phyloP scores from a whole-genome alignment of 37 sponge, comb jelly and placozoan species.

The Beroe ovata region DNA sequence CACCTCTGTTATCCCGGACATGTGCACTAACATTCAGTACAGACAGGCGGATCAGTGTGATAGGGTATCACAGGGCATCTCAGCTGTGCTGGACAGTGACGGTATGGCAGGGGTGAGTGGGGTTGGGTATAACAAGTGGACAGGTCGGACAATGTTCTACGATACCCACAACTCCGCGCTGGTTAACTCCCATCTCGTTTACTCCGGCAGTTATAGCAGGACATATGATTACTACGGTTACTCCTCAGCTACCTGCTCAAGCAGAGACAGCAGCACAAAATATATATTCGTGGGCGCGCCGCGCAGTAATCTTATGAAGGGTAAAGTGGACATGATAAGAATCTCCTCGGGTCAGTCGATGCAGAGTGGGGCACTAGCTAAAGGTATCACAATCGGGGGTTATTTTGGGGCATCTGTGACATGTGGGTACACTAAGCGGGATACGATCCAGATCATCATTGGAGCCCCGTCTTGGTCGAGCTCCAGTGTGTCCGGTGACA shows the following conservation, averaged over 20 bases:
- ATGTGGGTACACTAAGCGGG: slow-evolving; percentile 21
- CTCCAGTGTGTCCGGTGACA: background rate
- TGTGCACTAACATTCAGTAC: background rate
- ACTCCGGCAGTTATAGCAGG: background rate
- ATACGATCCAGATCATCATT: background rate
- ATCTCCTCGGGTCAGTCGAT: background rate
- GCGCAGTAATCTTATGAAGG: background rate
- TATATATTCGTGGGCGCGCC: slow-evolving; percentile 33
- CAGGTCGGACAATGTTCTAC: slow-evolving; percentile 47
- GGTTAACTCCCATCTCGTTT: background rate
- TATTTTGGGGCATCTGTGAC: slow-evolving; percentile 43
- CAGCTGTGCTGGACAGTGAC: background rate
- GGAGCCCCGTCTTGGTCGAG: slow-evolving; percentile 3
- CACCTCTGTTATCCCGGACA: background rate
- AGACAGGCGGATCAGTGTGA: background rate
- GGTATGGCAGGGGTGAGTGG: background rate
- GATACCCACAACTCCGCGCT: background rate
- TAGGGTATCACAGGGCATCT: background rate
- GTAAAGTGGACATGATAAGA: slow-evolving; percentile 10
- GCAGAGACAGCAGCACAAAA: background rate
- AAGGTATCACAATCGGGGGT: background rate
- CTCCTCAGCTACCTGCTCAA: background rate
- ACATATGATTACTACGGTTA: slow-evolving; percentile 43
- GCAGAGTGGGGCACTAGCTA: background rate
- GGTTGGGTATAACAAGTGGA: slow-evolving; percentile 29